These are phyloP conservation scores for Heliothis subflexa DNA, from an alignment of 1,140 invertebrate genomes.

Conservation along the genomic window DNA sequence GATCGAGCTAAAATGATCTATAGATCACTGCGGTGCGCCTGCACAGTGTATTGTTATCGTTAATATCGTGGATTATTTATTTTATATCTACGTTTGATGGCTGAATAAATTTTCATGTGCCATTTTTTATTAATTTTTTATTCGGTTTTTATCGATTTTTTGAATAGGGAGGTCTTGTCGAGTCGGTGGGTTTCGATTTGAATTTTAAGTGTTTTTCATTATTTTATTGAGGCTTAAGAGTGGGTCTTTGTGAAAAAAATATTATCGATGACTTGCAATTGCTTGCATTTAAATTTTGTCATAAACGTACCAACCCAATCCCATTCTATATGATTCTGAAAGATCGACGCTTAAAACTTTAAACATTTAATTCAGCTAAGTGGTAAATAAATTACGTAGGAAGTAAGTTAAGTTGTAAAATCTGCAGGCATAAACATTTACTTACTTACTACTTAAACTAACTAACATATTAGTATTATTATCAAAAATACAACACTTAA, in stretches of 20 bases:
- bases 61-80: constrained; percentile 75
- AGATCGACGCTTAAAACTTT: no score
- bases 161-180: constrained; percentile 46
- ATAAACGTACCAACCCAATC: no score
- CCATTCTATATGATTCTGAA: no score
- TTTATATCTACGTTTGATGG: constrained; percentile 81
- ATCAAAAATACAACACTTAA: no score
- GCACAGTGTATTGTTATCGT: constrained; percentile 80
- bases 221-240: background rate
- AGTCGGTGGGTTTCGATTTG: background rate
- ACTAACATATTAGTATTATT: no score
- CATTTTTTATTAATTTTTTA: constrained; percentile 59
- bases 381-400: no score
- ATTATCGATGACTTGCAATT: no score
- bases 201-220: constrained; percentile 24
- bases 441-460: no score
- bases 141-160: constrained; percentile 58
- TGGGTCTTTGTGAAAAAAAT: background rate
- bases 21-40: constrained; percentile 72
- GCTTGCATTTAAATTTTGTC: no score
- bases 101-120: constrained; percentile 76
- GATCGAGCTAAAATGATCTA: constrained; percentile 83
- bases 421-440: no score
- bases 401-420: no score
- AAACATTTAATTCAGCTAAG: no score